Percentiles rank a stretch among this genome's conserved stretches.
Evolutionary conservation across 2,888 invertebrate species (phyloP).

Genomic region (Tipula unca): DNA sequence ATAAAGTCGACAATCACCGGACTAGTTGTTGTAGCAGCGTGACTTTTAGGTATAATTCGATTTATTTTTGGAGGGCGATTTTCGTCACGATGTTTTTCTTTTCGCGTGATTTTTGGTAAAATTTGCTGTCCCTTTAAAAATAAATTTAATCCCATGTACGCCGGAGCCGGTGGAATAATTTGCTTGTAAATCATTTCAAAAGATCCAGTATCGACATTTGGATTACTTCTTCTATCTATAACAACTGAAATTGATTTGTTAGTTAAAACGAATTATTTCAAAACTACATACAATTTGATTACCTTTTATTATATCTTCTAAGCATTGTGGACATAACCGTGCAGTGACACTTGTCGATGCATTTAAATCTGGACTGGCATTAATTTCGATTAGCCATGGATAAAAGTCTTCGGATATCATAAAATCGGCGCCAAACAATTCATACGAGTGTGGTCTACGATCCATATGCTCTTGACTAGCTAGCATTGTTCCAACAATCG

Average conservation of each 20-base stretch:
- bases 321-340: conserved; percentile 72
- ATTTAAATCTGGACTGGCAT: conserved; percentile 86
- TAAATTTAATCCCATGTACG: conserved; percentile 58
- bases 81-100: conserved; percentile 1
- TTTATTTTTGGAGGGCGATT: not conserved
- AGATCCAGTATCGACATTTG: conserved; percentile 68
- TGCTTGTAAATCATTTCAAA: conserved; percentile 76
- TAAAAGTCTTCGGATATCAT: conserved; percentile 81
- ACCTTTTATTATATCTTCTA: conserved; percentile 91
- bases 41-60: not conserved
- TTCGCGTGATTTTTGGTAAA: conserved; percentile 30
- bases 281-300: conserved; percentile 21
- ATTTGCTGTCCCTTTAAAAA: conserved; percentile 40
- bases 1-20: conserved; percentile 20
- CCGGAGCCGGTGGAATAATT: conserved; percentile 65
- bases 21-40: not conserved
- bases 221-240: conserved; percentile 60
- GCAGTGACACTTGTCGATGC: conserved; percentile 86
- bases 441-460: conserved; percentile 71
- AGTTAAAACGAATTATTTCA: not conserved
- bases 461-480: conserved; percentile 83
- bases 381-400: conserved; percentile 92
- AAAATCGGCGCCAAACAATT: conserved; percentile 91
- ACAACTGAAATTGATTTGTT: conserved; percentile 53
- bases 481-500: conserved; percentile 66